Evolutionary conservation across 2,888 invertebrate genomes (phyloP), one percentile per base, ranked within the genome.

Genomic region (Idaea dimidiata): DNA sequence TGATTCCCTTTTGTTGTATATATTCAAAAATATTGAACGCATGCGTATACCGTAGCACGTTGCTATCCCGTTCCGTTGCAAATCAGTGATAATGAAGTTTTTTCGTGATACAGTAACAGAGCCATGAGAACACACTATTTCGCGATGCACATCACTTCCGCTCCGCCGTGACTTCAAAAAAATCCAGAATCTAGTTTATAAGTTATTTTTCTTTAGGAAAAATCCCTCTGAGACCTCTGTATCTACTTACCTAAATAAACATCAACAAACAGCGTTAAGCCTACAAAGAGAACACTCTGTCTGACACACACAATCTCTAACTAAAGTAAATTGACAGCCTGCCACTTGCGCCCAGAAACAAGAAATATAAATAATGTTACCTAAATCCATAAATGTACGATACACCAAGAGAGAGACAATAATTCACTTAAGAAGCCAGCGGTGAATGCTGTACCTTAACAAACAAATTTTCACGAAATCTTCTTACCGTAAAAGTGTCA

Each of bases 341-440:
- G 43, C 43, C 43, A 43, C 43, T 43, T 43, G 57, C 18, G 18
- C 57, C 62, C 62, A 62, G 62, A 65, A 54, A 57, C 55, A 59
- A 62, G 33, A 62, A 62, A 65, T 62, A 65, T 62, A 65, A 65
- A 62, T 65, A 62, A 65, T 62, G 65, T 65, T 59, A 61, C 58
- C 60, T 59, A 62, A 57, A 16, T 57, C 14, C 16, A 17, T 17
- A 57, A 17, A 17, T 24, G 17, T 17, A 17, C 8, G 57, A 24
- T 57, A 18, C 16, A 17, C 18, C 57, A 17, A 57, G 57, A 16
- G 57, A 16, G 17, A 16, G 57, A 18, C 10, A 17, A 17, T 24
- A 57, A 24, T 24, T 24, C 24, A 24, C 24, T 24, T 24, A 24
- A 24, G 24, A 24, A 24, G 24, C 24, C 24, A 24, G 24, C 5